Base-by-base conservation (phyloP, 2,888 invertebrate species). In the Matsumyia berberina region DNA sequence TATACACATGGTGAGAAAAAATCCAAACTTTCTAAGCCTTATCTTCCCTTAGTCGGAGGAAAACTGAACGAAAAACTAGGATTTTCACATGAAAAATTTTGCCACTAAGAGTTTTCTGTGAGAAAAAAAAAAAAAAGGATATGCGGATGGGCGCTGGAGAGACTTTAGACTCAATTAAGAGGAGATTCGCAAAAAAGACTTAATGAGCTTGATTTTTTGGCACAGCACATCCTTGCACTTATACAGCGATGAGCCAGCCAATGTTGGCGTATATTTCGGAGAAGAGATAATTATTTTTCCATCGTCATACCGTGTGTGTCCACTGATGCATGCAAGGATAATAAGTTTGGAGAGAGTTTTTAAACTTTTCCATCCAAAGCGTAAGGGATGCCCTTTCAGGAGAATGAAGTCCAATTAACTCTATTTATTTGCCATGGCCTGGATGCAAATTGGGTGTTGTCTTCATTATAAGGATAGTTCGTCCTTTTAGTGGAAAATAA, bases 181-280 rank as follows among this genome's bases (percentile, higher is more conserved):
- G 15, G 53, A n/a, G 33, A 37, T 57, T 35, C 24, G 9, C 2
- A n/a, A 29, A 37, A 55, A 62, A 31, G 49, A 70, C 12, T 51
- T 64, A 74, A 64, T 74, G 46, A 57, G 73, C 64, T 64, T 37
- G 35, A 55, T 73, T 55, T 73, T 73, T 73, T 73, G 73, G 73
- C 55, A 73, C 62, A 24, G 60, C 8, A 72, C 31, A 60, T 60
- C 60, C 70, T 24, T n/a, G 49, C 44, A 44, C 62, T 70, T 37
- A 37, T 70, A 46, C 44, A 37, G 29, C 8, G 60, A 55, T 29
- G 46, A 66, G 39, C n/a, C 31, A 53, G 15, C 15, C 42, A 42
- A 39, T 58, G 39, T 42, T 58, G 44, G 60, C 44, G 31, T 62
- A 44, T 11, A 24, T 62, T 46, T 46, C 29, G 15, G 9, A 42